Evolutionary conservation across 2,113 vertebrate genomes (phyloP).

Genomic region (Elephantulus edwardii): DNA sequence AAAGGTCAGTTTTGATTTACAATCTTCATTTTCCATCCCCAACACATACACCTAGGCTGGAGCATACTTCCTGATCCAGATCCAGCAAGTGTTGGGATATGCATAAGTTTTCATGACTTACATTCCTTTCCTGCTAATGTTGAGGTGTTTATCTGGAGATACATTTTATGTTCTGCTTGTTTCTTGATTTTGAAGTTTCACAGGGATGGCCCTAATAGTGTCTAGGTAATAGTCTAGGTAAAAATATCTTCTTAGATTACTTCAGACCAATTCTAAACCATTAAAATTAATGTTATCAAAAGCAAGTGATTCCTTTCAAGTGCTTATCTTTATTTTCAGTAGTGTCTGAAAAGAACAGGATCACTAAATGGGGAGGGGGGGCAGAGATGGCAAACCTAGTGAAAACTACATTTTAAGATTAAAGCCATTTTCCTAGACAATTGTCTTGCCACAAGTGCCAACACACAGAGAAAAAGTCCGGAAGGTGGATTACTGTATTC

Average conservation of each 20-base stretch:
- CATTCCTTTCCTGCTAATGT: constrained; percentile 46
- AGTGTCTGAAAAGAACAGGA: constrained; percentile 14
- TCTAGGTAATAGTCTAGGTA: constrained; percentile 74
- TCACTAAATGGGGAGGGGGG: not conserved
- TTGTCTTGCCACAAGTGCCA: constrained; percentile 83
- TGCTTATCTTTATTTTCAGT: constrained; percentile 69
- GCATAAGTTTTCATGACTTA: not conserved
- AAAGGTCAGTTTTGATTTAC: not conserved
- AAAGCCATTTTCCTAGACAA: constrained; percentile 83
- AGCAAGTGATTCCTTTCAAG: constrained; percentile 70
- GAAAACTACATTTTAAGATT: constrained; percentile 81
- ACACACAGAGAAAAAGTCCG: constrained; percentile 82
- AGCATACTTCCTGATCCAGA: not conserved
- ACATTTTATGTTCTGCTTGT: constrained; percentile 79
- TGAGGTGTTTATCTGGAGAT: constrained; percentile 71
- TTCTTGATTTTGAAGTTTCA: constrained; percentile 78
- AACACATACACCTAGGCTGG: not conserved
- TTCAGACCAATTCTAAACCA: constrained; percentile 78
- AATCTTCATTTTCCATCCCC: not conserved
- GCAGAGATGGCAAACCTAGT: constrained; percentile 54
- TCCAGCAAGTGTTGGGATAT: not conserved
- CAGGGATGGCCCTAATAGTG: constrained; percentile 75
- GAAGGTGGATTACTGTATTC: constrained; percentile 84
- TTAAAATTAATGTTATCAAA: constrained; percentile 74
- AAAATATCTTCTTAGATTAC: constrained; percentile 78